Evolutionary conservation across 2,888 invertebrate species (phyloP).

Genomic region (Erynnis tages): DNA sequence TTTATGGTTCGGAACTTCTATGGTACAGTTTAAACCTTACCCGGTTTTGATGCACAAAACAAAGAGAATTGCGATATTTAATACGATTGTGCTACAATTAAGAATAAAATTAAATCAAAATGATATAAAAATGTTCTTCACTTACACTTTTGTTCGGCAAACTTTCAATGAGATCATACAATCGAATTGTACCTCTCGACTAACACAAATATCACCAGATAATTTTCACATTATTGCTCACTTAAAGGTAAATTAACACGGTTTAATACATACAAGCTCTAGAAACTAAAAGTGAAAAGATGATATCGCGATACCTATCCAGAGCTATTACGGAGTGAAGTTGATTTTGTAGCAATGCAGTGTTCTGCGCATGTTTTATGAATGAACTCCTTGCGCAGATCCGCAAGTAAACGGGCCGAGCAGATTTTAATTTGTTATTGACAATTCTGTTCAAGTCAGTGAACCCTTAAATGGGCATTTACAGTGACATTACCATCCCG

Average conservation of each 20-base stretch:
- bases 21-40: no score
- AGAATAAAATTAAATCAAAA: neutral
- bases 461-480: slow-evolving; percentile 46
- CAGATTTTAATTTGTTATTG: slow-evolving; percentile 67
- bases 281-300: slow-evolving; percentile 42
- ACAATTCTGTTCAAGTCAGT: slow-evolving; percentile 62
- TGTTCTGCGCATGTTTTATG: slow-evolving; percentile 72
- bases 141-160: slow-evolving; percentile 45
- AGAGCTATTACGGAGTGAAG: slow-evolving; percentile 57
- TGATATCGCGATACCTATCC: slow-evolving; percentile 53
- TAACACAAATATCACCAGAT: slow-evolving; percentile 46
- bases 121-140: slow-evolving; percentile 29
- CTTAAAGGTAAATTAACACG: slow-evolving; percentile 36
- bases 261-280: slow-evolving; percentile 30
- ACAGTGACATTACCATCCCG: neutral
- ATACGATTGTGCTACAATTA: neutral
- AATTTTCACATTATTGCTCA: slow-evolving; percentile 47
- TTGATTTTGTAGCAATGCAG: slow-evolving; percentile 77
- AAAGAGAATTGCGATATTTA: no score
- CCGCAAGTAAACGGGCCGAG: slow-evolving; percentile 43
- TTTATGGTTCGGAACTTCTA: no score
- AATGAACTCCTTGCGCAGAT: slow-evolving; percentile 66
- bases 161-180: slow-evolving; percentile 40
- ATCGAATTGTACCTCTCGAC: slow-evolving; percentile 29
- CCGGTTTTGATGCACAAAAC: no score